Base-by-base conservation (phyloP, 2,113 vertebrate genomes). In the Macaca fascicularis region DNA sequence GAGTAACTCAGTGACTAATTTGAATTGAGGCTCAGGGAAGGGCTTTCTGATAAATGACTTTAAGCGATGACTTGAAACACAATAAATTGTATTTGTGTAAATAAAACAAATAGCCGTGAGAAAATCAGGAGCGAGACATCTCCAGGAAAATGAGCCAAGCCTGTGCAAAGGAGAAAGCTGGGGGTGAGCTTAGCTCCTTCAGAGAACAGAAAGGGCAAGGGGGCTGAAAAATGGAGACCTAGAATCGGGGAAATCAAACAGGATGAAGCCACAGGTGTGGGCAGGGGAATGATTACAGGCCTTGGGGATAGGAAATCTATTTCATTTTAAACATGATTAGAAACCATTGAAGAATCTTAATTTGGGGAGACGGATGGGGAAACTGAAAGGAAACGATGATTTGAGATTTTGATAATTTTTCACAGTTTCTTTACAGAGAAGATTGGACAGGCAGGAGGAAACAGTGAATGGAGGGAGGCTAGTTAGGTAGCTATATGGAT, bases 261-360 rank as follows among this genome's bases (percentile, higher is more conserved):
- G 22, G 16, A 72, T 64, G 6, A 70, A 82, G n/a, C 22, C 8
- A 55, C 52, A 61, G 4, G 17, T 32, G 23, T 16, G 10, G 8
- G 6, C 35, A 79, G 13, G 27, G 16, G 16, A 23, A 3, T 1
- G 6, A 11, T 16, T 6, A 45, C 2, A 48, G n/a, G n/a, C 8
- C 10, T 59, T 76, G 6, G 7, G 23, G 5, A 52, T 6, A 57
- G 38, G 2, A 74, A 57, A 74, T 13, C 45, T 67, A 67, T 72
- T 92, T 95, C 52, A 64, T 48, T 80, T 92, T 85, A 80, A 91
- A 93, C 52, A 35, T 25, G 8, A 85, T 50, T 32, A 48, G 30
- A 81, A 96, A n/a, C 23, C 13, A 70, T 0, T 45, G 23, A 82
- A 48, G 11, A 67, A 92, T 93, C 38, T 61, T 70, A 70, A 79